Evolutionary conservation across 2,113 vertebrate genomes (phyloP).

Genomic region (Eidolon helvum): DNA sequence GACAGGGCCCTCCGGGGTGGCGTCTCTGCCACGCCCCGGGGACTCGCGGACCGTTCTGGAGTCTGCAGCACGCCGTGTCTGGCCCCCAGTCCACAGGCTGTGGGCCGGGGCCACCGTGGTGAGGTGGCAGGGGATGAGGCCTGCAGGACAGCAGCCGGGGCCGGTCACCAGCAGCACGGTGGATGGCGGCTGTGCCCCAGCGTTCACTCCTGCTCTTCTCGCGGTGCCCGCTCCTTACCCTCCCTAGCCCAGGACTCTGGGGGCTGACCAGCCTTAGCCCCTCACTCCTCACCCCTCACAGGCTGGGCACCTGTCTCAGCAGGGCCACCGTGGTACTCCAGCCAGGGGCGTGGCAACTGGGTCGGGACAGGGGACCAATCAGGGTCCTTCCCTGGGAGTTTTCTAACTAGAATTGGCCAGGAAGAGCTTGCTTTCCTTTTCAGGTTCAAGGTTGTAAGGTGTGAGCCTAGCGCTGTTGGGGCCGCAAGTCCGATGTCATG

Average conservation of each 20-base stretch:
- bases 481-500: too few species aligned
- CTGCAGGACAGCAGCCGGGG: background rate
- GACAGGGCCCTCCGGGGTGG: too few species aligned
- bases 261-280: background rate
- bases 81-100: background rate
- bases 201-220: background rate
- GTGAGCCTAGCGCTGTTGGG: background rate
- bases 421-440: background rate
- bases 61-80: background rate
- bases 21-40: background rate
- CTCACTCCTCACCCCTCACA: too few species aligned
- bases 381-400: background rate
- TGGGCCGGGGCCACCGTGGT: background rate
- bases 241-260: too few species aligned
- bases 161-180: accelerated
- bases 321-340: background rate
- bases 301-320: background rate
- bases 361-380: background rate
- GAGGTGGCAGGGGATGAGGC: background rate
- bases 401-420: background rate
- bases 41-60: too few species aligned
- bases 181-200: background rate
- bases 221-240: too few species aligned
- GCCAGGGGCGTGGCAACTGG: accelerated
- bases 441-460: background rate